Evolutionary conservation across 53 echinoderm and acorn worm species (phyloP).

Genomic region (Hippasteria phrygiana): DNA sequence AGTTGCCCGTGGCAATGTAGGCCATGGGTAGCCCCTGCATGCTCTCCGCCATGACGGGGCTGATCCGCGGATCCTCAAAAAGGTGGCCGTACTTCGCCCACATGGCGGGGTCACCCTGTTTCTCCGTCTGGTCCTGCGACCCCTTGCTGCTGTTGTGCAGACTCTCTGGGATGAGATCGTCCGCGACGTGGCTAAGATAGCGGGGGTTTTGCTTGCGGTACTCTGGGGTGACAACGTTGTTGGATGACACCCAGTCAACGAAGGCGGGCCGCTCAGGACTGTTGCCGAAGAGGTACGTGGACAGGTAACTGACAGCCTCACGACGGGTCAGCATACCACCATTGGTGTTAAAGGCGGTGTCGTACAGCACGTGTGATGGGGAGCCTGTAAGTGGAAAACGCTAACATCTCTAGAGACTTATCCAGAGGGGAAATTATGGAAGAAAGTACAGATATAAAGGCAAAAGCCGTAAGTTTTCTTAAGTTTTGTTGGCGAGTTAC

Average conservation of each 20-base stretch:
- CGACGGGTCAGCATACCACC: constrained; percentile 32
- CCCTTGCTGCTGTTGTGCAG: neutral
- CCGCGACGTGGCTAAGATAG: neutral
- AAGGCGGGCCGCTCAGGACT: neutral
- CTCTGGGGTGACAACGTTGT: constrained; percentile 19
- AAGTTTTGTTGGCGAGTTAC: too few relatives aligned
- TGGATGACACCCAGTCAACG: neutral
- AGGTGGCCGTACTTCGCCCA: constrained; percentile 22
- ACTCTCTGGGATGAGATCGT: constrained; percentile 11
- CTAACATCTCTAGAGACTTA: too few relatives aligned
- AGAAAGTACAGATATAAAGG: too few relatives aligned
- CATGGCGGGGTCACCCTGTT: neutral
- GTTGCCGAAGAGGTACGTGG: constrained; percentile 44
- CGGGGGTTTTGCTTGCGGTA: constrained; percentile 12
- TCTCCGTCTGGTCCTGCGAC: neutral
- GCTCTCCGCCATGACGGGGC: constrained; percentile 57
- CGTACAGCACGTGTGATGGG: constrained; percentile 15
- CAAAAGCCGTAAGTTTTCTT: too few relatives aligned
- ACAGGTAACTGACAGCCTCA: constrained; percentile 25
- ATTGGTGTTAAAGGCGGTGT: constrained; percentile 2
- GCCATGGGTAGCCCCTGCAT: constrained; percentile 62
- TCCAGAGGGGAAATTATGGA: too few relatives aligned
- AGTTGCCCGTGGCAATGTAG: constrained; percentile 59
- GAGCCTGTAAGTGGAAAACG: neutral
- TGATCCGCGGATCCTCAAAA: constrained; percentile 43